These are phyloP conservation scores for Zygogramma bicolorata DNA, from an alignment of 2,888 invertebrate species.

Conservation along the genomic window DNA sequence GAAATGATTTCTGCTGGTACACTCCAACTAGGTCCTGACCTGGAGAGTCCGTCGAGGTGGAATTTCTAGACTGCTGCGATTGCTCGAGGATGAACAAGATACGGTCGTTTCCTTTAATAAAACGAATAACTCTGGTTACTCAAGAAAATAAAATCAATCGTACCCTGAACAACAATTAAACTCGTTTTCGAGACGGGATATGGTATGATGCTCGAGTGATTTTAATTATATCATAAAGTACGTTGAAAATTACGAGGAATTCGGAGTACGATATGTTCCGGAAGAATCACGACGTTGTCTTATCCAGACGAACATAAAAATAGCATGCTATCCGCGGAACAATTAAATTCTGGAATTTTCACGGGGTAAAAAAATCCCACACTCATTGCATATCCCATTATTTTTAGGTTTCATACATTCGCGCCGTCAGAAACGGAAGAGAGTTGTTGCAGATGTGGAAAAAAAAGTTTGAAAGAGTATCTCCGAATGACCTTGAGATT, in stretches of 20 bases:
- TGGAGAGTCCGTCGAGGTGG: constrained; percentile 31
- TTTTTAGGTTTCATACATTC: too few relatives aligned
- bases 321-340: too few relatives aligned
- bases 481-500: too few relatives aligned
- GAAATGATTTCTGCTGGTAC: background rate
- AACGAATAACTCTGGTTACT: constrained; percentile 34
- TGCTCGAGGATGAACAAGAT: constrained; percentile 43
- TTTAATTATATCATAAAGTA: constrained; percentile 6
- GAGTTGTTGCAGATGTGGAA: too few relatives aligned
- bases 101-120: constrained; percentile 45
- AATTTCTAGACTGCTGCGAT: constrained; percentile 39
- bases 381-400: too few relatives aligned
- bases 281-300: background rate
- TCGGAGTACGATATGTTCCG: background rate
- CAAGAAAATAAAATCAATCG: constrained; percentile 38
- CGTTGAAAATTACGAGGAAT: constrained; percentile 12
- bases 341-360: too few relatives aligned
- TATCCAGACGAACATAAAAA: background rate
- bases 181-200: constrained; percentile 13
- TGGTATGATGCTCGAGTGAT: background rate
- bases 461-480: too few relatives aligned
- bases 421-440: too few relatives aligned
- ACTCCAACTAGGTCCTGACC: background rate
- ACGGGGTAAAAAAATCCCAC: too few relatives aligned
- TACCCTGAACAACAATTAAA: constrained; percentile 36